phyloP scores from a whole-genome alignment of 2,888 invertebrate genomes.

The Odontomyia ornata region DNA sequence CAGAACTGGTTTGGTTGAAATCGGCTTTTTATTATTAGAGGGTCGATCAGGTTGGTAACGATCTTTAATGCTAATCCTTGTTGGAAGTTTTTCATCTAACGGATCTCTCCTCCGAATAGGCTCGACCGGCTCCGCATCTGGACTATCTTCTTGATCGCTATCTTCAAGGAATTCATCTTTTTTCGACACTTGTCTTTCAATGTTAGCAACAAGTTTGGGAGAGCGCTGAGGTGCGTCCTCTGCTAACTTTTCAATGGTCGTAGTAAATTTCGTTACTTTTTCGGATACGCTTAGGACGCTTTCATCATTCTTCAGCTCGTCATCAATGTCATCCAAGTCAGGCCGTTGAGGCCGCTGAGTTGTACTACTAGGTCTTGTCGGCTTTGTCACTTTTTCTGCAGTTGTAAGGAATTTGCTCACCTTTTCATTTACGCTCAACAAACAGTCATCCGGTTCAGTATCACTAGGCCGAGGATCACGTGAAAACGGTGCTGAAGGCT shows the following conservation, averaged over 20 bases:
- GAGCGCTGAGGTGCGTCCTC: slow-evolving; percentile 63
- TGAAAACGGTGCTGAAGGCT: slow-evolving; percentile 59
- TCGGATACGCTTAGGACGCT: slow-evolving; percentile 72
- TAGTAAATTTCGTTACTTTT: slow-evolving; percentile 72
- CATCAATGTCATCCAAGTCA: slow-evolving; percentile 68
- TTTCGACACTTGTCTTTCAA: slow-evolving; percentile 60
- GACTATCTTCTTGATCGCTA: slow-evolving; percentile 44
- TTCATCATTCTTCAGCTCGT: slow-evolving; percentile 69
- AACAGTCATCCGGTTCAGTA: slow-evolving; percentile 66
- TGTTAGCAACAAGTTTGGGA: slow-evolving; percentile 65
- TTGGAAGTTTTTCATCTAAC: too few species aligned
- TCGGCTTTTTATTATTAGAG: slow-evolving; percentile 39
- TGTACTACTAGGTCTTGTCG: slow-evolving; percentile 55
- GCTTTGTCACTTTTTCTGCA: slow-evolving; percentile 68
- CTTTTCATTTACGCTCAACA: slow-evolving; percentile 72
- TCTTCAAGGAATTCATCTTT: slow-evolving; percentile 53
- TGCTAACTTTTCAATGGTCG: slow-evolving; percentile 69
- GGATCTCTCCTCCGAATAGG: slow-evolving; percentile 42
- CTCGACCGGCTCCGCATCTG: slow-evolving; percentile 41
- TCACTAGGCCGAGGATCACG: slow-evolving; percentile 52
- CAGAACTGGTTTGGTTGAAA: slow-evolving; percentile 56
- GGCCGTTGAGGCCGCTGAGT: slow-evolving; percentile 64
- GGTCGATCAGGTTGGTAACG: slow-evolving; percentile 47
- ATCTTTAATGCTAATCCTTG: slow-evolving; percentile 36
- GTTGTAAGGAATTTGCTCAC: slow-evolving; percentile 72